Base-by-base conservation (phyloP, 2,888 invertebrate species). In the Coenonympha arcania region DNA sequence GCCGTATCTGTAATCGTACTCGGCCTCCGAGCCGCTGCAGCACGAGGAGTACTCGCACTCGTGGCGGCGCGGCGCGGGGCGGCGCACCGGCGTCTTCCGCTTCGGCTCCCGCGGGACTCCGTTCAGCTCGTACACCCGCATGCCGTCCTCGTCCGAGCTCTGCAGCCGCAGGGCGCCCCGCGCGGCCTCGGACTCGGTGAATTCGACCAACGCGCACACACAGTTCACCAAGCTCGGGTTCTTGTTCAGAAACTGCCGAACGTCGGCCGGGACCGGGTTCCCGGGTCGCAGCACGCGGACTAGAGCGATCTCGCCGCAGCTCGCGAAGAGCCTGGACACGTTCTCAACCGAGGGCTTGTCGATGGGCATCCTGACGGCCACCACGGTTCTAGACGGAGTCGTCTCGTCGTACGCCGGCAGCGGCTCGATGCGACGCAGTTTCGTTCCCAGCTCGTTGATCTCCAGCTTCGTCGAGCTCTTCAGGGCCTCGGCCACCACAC, bases 391-490 rank as follows among this genome's bases (percentile, higher is more conserved):
- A 0, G 96, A 96, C 0, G 96, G 95, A 41, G 95, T 94, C 0
- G 96, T 95, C 79, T 97, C 96, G 66, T 97, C 96, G 76, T 94
- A 94, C 47, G 92, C 90, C 2, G 97, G 97, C 59, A 98, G 78
- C 0, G 97, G 91, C 15, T 95, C 94, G 33, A 92, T 83, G 46
- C 98, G 89, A 11, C 96, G 88, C 40, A 98, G 88, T 74, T 98
- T 98, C 0, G 96, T 97, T 18, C 95, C 95, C 54, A 92, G 90
- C 54, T 95, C 93, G 75, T 98, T 98, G 42, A 98, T 92, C 79
- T 96, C 94, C 58, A 98, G 87, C 63, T 92, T 92, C 13, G 89
- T 90, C 31, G 94, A 94, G 30, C 90, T 88, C 61, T 90, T 89
- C 57, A 98, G 85, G 24, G 96, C 94, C 67, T 93, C 91, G 1